Percentiles rank a stretch among this genome's conserved stretches.
These are phyloP conservation scores for Netelia fuscicornis DNA, from an alignment of 2,888 invertebrate genomes.

Conservation along the genomic window DNA sequence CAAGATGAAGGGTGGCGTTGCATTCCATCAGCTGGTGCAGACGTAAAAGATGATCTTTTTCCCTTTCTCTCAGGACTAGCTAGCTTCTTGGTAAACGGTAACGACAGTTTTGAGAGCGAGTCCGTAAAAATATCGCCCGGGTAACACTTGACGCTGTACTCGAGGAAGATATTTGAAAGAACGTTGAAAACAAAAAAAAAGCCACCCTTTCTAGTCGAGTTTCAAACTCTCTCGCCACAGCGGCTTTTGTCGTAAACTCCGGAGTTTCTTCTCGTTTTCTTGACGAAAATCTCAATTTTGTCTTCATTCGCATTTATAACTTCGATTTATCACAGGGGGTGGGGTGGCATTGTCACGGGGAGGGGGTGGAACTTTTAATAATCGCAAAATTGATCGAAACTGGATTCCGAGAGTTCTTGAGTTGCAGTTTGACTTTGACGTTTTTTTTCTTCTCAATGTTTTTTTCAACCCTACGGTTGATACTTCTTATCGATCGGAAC, in stretches of 20 bases:
- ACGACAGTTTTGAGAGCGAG: conserved; percentile 11
- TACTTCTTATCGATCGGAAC: not conserved
- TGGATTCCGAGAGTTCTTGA: too few relatives aligned
- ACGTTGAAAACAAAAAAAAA: conserved; percentile 11
- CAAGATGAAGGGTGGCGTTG: conserved; percentile 10
- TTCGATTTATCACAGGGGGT: too few relatives aligned
- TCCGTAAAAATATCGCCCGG: conserved; percentile 30
- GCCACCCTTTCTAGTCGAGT: not conserved
- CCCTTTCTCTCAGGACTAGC: not conserved
- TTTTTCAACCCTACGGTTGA: not conserved
- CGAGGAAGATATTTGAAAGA: not conserved
- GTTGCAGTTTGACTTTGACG: conserved; percentile 7
- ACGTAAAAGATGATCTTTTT: conserved; percentile 64
- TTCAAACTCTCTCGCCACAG: not conserved
- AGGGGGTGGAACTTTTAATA: too few relatives aligned
- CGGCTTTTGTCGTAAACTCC: too few relatives aligned
- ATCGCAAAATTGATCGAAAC: too few relatives aligned
- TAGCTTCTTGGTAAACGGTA: conserved; percentile 25
- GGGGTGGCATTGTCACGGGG: too few relatives aligned
- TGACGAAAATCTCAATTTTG: conserved; percentile 57
- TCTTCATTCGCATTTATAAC: too few relatives aligned
- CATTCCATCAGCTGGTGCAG: conserved; percentile 67
- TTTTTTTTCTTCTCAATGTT: not conserved
- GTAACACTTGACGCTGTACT: conserved; percentile 44
- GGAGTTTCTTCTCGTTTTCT: conserved; percentile 57